phyloP scores from a whole-genome alignment of 2,113 vertebrate genomes.

The Limnothrissa miodon region DNA sequence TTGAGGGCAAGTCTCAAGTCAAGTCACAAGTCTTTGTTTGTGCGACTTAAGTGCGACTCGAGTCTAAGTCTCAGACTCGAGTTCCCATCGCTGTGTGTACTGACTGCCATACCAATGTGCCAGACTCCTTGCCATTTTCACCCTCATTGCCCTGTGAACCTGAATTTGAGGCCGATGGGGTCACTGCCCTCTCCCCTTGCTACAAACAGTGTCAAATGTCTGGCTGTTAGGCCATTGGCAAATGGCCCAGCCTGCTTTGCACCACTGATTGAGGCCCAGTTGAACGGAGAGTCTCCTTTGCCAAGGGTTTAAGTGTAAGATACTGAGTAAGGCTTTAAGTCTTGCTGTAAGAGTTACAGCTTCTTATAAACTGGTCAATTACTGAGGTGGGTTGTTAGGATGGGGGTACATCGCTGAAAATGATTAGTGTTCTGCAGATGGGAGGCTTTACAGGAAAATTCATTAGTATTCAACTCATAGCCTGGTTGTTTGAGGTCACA shows the following conservation, averaged over 20 bases:
- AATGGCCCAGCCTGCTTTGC: background rate
- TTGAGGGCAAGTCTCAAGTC: too few relatives aligned
- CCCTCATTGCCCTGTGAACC: background rate
- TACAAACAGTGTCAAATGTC: background rate
- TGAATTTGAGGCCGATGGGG: background rate
- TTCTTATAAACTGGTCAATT: background rate
- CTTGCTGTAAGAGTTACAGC: background rate
- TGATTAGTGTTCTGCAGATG: background rate
- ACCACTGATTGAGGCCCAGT: background rate
- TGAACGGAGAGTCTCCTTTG: background rate
- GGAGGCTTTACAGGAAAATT: background rate
- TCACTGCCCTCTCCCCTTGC: background rate
- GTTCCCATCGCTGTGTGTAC: too few relatives aligned
- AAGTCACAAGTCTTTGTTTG: too few relatives aligned
- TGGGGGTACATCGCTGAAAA: background rate
- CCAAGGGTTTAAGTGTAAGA: background rate
- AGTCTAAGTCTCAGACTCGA: too few relatives aligned
- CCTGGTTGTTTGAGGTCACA: too few relatives aligned
- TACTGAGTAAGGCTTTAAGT: background rate
- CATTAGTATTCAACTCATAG: too few relatives aligned
- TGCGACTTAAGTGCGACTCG: too few relatives aligned
- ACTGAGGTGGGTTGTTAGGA: background rate
- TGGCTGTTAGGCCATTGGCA: background rate
- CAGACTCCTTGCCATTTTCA: background rate
- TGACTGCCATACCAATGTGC: background rate